Conservation (phyloP, 1,140 invertebrate genomes). For the Bombus affinis region DNA sequence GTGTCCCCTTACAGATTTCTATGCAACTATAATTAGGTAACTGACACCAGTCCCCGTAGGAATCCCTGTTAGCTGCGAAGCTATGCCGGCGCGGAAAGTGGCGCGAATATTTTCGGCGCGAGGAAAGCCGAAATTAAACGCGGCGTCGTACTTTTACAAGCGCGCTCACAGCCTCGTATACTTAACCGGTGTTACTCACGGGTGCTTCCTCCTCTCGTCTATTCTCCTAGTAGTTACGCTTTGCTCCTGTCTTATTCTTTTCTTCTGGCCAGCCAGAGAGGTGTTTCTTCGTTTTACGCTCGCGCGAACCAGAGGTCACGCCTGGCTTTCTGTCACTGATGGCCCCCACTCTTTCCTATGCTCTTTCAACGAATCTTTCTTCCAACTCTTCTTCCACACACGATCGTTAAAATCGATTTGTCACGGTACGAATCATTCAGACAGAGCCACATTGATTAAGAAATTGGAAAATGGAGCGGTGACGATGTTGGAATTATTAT, state of each 20-base stretch:
- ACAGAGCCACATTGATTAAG: no score
- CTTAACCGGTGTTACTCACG: background rate
- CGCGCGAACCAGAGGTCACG: background rate
- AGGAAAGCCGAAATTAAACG: constrained; percentile 68
- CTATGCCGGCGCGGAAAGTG: constrained; percentile 60
- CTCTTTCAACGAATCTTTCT: background rate
- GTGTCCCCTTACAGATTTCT: constrained; percentile 71
- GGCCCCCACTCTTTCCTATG: background rate
- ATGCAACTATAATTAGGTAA: constrained; percentile 73
- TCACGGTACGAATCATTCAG: no score
- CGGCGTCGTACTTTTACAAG: constrained; percentile 55
- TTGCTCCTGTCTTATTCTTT: no score
- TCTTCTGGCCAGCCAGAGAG: background rate
- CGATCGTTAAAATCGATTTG: no score
- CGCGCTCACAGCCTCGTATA: background rate
- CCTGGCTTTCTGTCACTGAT: background rate
- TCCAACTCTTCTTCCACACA: background rate
- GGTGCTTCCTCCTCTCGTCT: background rate
- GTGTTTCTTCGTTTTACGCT: background rate
- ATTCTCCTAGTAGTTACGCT: background rate
- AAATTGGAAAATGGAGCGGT: no score
- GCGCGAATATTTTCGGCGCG: constrained; percentile 65
- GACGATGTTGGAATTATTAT: no score
- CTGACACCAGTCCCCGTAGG: constrained; percentile 57
- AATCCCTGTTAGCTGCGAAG: constrained; percentile 68